phyloP scores from a whole-genome alignment of 2,888 invertebrate genomes.

The Crematogaster levior region DNA sequence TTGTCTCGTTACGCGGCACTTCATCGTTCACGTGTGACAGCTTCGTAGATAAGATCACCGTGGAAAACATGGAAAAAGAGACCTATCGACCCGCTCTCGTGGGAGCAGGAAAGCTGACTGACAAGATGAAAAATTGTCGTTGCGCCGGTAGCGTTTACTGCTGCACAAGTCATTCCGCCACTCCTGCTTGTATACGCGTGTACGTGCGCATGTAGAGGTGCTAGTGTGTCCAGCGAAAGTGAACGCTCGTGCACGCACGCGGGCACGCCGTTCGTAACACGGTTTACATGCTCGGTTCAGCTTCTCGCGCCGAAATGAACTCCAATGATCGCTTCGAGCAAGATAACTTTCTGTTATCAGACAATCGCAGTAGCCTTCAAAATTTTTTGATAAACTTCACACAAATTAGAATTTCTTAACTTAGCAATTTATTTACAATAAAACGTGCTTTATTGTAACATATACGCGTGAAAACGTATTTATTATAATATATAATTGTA shows the following conservation, averaged over 20 bases:
- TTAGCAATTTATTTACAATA: background rate
- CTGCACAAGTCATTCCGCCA: conserved; percentile 44
- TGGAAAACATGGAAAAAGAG: conserved; percentile 1
- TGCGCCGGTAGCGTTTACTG: conserved; percentile 31
- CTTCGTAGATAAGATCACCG: conserved; percentile 1
- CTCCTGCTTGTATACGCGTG: background rate
- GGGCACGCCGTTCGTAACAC: background rate
- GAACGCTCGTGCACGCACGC: conserved; percentile 37
- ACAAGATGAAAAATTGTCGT: conserved; percentile 75
- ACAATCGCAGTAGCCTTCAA: background rate
- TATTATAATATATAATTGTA: background rate
- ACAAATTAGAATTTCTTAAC: background rate
- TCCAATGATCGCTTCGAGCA: background rate
- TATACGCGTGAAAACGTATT: no score
- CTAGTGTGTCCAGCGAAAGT: conserved; percentile 65
- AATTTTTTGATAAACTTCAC: background rate
- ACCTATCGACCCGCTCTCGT: conserved; percentile 67
- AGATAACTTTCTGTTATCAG: background rate
- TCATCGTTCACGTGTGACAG: conserved; percentile 27
- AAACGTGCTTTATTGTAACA: no score
- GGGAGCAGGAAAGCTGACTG: conserved; percentile 77
- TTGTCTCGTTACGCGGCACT: background rate
- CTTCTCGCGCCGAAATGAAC: background rate
- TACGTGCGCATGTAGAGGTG: conserved; percentile 26
- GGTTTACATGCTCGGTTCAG: conserved; percentile 19